Conservation (phyloP, 2,797 vertebrate species). For the Podargus strigoides region DNA sequence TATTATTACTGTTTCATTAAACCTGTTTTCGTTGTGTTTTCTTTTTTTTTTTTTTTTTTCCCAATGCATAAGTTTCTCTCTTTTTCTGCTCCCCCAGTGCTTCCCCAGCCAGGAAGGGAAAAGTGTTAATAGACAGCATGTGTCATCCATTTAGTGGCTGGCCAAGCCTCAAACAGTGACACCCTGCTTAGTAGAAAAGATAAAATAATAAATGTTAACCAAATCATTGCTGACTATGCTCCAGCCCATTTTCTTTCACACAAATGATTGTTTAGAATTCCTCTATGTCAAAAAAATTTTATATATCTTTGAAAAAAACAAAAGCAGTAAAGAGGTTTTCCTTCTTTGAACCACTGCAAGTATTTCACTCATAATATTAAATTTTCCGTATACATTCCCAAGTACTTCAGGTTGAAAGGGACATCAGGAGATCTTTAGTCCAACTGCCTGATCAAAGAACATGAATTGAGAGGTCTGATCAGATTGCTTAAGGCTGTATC, state of each 20-base stretch:
- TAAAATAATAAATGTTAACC: fast-evolving
- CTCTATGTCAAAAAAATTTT: background rate
- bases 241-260: background rate
- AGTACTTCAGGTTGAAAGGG: background rate
- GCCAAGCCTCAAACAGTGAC: too few relatives aligned
- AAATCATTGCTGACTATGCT: background rate
- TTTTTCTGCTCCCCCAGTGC: too few relatives aligned
- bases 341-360: background rate
- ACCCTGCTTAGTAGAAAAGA: background rate
- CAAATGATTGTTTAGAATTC: background rate
- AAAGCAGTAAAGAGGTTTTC: background rate
- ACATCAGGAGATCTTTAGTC: background rate
- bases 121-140: too few relatives aligned
- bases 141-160: too few relatives aligned
- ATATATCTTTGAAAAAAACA: fast-evolving
- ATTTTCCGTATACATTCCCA: background rate
- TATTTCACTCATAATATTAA: background rate
- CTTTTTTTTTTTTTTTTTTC: too few relatives aligned
- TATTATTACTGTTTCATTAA: too few relatives aligned
- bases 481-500: background rate
- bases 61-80: too few relatives aligned
- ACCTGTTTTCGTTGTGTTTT: too few relatives aligned
- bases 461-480: background rate
- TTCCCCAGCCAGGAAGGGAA: too few relatives aligned
- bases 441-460: background rate